These are phyloP conservation scores for Drosophila nikananu DNA, from an alignment of 1,140 invertebrate species.

Conservation along the genomic window DNA sequence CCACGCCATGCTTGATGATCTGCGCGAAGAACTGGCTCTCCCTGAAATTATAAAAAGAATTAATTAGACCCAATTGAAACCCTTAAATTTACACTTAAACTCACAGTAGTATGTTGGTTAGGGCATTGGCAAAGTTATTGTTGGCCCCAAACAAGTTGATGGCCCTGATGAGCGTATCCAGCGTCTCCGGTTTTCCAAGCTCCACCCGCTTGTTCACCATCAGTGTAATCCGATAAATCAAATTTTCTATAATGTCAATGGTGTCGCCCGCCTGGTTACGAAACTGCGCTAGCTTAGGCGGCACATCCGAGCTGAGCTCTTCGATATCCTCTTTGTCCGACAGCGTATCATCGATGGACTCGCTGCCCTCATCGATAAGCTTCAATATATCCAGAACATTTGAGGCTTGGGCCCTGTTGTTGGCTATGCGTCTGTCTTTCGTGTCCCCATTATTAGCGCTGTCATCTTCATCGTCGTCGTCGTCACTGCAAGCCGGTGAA, in stretches of 20 bases:
- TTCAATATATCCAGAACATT: constrained; percentile 77
- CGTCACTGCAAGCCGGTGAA: constrained; percentile 84
- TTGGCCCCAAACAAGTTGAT: constrained; percentile 78
- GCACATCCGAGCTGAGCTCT: constrained; percentile 76
- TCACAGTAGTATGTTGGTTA: constrained; percentile 83
- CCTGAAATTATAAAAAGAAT: constrained; percentile 30
- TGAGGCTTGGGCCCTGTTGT: constrained; percentile 55
- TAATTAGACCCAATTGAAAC: background rate
- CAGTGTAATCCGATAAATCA: constrained; percentile 77
- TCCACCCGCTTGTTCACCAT: constrained; percentile 77
- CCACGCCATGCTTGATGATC: constrained; percentile 80
- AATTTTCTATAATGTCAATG: constrained; percentile 80
- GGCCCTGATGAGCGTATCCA: constrained; percentile 75
- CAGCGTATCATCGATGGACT: constrained; percentile 75
- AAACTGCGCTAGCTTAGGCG: constrained; percentile 54
- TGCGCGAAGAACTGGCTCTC: constrained; percentile 84
- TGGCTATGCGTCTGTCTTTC: constrained; percentile 48
- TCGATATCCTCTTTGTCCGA: constrained; percentile 79
- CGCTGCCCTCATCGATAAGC: constrained; percentile 70
- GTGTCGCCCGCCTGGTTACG: constrained; percentile 63
- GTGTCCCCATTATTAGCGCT: constrained; percentile 50
- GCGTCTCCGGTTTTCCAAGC: constrained; percentile 76
- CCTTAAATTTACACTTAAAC: constrained; percentile 3
- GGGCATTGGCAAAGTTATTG: constrained; percentile 74
- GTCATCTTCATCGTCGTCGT: constrained; percentile 76